Evolutionary conservation across 2,113 vertebrate genomes (phyloP), one percentile per base, ranked within the genome.

Genomic region (Tretioscincus oriximinensis): DNA sequence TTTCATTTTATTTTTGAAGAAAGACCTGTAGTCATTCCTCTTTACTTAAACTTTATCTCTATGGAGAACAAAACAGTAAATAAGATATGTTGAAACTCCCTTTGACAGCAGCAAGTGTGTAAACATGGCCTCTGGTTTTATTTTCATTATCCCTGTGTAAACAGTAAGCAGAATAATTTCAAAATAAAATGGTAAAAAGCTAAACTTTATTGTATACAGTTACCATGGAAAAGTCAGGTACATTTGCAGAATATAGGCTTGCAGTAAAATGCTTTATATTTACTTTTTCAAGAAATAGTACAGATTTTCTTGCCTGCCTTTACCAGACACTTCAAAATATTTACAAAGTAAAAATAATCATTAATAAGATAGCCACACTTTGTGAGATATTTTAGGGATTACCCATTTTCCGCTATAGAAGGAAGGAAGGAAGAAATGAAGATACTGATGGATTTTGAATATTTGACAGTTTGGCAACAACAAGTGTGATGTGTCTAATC

Each of bases 41-140:
- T 61, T 75, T 54, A 45, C 16, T 75, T 69, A 7, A 49, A 10
- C 24, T 67, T 47, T 61, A 29, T 78, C 41, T 47, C 26, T 28
- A 58, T 58, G 54, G 29, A 60, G 31, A 71, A 35, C 47, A 73
- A 26, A 65, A 81, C 24, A 67, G 73, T 68, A 75, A 75, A 68
- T 18, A 81, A 41, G 29, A n/a, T 58, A 72, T 73, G 31, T 41
- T 81, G 58, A 81, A 18, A 24, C 41, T 75, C 22, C 61, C 18
- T 81, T 76, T 81, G 47, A 58, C 21, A 74, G 72, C 67, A 61
- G 54, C 58, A 51, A 70, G 31, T 47, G 49, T 41, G 51, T 60
- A 75, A 81, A 75, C 65, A 61, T 81, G 64, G 47, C 73, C 64
- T 81, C 65, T 5, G 72, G 64, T 68, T 80, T 67, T 81, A 75